These are phyloP conservation scores for Grantiella picta DNA, from an alignment of 2,113 vertebrate genomes.

Conservation along the genomic window DNA sequence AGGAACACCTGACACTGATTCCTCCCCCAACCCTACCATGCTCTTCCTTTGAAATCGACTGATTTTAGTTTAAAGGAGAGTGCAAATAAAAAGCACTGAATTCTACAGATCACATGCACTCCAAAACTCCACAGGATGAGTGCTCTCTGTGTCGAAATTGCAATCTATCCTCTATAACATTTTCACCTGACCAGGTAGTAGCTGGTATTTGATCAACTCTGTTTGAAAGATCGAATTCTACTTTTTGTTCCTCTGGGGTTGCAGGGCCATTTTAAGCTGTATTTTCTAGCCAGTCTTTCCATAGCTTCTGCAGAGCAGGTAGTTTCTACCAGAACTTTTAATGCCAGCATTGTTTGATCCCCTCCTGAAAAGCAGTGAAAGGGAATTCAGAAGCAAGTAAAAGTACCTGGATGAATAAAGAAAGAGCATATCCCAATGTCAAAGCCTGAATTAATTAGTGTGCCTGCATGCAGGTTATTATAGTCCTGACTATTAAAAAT, in stretches of 20 bases:
- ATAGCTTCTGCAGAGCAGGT: not conserved
- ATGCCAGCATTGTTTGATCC: not conserved
- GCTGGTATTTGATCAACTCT: not conserved
- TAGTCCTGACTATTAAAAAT: not conserved
- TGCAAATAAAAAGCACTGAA: not conserved
- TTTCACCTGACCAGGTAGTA: not conserved
- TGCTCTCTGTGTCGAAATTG: not conserved
- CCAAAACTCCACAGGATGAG: not conserved
- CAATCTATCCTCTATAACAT: not conserved
- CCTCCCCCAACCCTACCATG: not conserved
- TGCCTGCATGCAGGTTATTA: not conserved
- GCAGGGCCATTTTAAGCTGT: not conserved
- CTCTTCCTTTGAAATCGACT: not conserved
- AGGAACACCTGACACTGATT: not conserved
- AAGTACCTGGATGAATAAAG: not conserved
- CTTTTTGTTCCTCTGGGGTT: not conserved
- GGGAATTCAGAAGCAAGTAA: not conserved
- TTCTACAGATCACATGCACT: not conserved
- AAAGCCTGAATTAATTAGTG: not conserved
- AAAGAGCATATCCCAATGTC: not conserved
- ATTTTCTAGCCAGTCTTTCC: not conserved
- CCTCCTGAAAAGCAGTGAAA: not conserved
- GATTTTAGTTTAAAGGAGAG: not conserved
- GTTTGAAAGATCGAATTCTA: not conserved
- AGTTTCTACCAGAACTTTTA: constrained; percentile 6